Percentiles rank a stretch among this genome's conserved stretches.
Evolutionary conservation across 1,140 invertebrate species (phyloP).

Genomic region (Sitobion miscanthi): DNA sequence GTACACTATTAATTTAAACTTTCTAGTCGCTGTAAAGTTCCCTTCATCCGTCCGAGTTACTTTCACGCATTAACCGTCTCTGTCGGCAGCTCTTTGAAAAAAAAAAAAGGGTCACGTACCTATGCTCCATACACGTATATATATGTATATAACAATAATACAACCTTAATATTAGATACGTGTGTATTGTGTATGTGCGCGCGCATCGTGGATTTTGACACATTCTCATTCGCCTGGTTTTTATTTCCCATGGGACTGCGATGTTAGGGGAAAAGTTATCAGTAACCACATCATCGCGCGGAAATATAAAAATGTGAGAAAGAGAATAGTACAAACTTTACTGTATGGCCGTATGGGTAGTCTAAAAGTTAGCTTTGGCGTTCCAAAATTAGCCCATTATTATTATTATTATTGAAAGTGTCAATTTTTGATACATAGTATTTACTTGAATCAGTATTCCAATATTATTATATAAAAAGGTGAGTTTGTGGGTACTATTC

Average conservation of each 20-base stretch:
- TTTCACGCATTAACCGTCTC: background rate
- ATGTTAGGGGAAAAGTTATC: slow-evolving; percentile 40
- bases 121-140: background rate
- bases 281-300: background rate
- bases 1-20: slow-evolving; percentile 27
- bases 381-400: background rate
- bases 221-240: slow-evolving; percentile 38
- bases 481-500: too few species aligned
- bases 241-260: slow-evolving; percentile 36
- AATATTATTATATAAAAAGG: background rate
- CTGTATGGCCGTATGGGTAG: background rate
- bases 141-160: background rate
- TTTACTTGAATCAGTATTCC: background rate
- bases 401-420: background rate
- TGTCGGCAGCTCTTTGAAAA: slow-evolving; percentile 18
- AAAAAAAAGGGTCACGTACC: slow-evolving; percentile 20
- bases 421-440: background rate
- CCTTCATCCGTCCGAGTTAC: background rate
- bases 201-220: slow-evolving; percentile 20
- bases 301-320: slow-evolving; percentile 18
- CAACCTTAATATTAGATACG: background rate
- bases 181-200: background rate
- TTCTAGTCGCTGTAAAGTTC: background rate
- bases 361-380: too few species aligned
- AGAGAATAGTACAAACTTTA: background rate